Conservation (phyloP, 2,113 vertebrate species). For the Halcyon senegalensis region DNA sequence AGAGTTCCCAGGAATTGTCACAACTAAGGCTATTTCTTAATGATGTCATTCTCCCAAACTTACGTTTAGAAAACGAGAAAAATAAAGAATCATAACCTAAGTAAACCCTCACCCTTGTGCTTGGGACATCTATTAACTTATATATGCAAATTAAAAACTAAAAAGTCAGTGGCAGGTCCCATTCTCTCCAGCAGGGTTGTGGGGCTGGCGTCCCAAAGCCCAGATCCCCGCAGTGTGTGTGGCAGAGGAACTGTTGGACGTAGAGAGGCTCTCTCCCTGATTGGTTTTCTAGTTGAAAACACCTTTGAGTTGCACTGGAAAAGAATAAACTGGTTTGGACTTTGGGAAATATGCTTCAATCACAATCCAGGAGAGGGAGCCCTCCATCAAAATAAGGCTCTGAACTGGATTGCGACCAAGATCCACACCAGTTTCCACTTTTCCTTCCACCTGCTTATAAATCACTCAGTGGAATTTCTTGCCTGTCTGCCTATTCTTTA, state of each 20-base stretch:
- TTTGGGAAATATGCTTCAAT: background rate
- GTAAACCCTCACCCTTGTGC: background rate
- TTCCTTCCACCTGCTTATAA: conserved; percentile 44
- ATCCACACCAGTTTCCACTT: conserved; percentile 51
- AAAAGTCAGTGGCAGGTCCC: background rate
- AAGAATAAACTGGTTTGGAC: background rate
- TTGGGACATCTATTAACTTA: background rate
- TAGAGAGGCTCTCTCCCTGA: background rate
- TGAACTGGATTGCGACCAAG: background rate
- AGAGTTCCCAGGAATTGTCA: background rate
- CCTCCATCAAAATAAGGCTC: conserved; percentile 51
- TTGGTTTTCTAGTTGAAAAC: background rate
- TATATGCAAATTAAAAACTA: background rate
- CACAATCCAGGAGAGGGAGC: conserved; percentile 67
- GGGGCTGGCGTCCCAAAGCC: background rate
- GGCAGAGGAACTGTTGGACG: background rate
- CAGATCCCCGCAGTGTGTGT: accelerated
- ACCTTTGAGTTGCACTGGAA: background rate
- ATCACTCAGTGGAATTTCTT: conserved; percentile 49
- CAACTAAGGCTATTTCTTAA: background rate
- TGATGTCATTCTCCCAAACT: background rate
- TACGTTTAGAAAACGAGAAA: background rate
- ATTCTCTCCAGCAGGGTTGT: background rate
- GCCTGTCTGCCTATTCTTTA: conserved; percentile 42
- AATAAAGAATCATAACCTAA: background rate